These are phyloP conservation scores for Strix aluco DNA, from an alignment of 2,113 vertebrate genomes.

Conservation along the genomic window DNA sequence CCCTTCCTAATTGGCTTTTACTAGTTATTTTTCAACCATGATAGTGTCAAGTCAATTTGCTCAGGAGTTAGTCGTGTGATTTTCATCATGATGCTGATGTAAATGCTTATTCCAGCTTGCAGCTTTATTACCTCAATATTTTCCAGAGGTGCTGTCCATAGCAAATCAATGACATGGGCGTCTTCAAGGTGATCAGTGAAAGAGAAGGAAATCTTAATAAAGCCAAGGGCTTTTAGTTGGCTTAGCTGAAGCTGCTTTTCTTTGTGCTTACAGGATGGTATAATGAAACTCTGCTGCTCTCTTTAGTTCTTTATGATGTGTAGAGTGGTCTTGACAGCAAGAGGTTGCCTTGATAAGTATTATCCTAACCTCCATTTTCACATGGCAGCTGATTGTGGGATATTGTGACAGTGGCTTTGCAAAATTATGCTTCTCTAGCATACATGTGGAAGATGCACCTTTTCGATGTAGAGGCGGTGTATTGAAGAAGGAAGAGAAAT, in stretches of 20 bases:
- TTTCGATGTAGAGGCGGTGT: background rate
- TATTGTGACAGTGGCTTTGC: background rate
- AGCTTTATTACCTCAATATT: background rate
- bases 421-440: background rate
- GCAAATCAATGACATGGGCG: background rate
- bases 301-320: background rate
- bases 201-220: background rate
- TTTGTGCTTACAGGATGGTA: background rate
- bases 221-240: background rate
- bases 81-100: background rate
- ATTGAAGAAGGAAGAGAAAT: background rate
- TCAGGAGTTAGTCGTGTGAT: background rate
- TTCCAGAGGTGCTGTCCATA: background rate
- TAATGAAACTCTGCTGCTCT: background rate
- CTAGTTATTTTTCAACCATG: constrained; percentile 9
- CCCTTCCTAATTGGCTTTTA: constrained; percentile 27
- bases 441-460: background rate
- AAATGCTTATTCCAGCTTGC: background rate
- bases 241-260: background rate
- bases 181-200: background rate
- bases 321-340: background rate
- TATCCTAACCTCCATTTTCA: background rate
- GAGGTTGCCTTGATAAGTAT: background rate
- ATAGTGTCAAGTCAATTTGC: constrained; percentile 30
- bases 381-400: background rate